These are phyloP conservation scores for Uropetala carovei DNA, from an alignment of 2,888 invertebrate species.

Conservation along the genomic window DNA sequence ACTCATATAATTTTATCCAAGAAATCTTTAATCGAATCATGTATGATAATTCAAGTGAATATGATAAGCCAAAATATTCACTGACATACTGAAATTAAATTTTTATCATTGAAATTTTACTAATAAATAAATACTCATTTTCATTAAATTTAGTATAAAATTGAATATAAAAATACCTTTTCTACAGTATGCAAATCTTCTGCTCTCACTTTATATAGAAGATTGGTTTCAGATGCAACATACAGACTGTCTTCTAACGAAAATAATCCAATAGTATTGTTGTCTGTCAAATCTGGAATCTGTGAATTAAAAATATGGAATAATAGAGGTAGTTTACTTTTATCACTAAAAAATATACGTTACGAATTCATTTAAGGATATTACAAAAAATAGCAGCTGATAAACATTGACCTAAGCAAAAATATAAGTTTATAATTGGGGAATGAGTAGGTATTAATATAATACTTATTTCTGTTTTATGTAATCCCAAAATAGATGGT, in stretches of 20 bases:
- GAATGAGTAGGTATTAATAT: too few species aligned
- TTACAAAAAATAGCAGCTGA: too few species aligned
- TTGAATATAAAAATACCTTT: slow-evolving; percentile 68
- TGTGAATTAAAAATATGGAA: slow-evolving; percentile 67
- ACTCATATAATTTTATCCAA: too few species aligned
- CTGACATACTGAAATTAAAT: too few species aligned
- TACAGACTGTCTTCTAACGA: slow-evolving; percentile 75
- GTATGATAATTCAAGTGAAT: too few species aligned
- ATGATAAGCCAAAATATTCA: too few species aligned
- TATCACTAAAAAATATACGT: neutral
- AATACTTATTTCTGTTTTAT: too few species aligned
- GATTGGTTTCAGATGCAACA: slow-evolving; percentile 75
- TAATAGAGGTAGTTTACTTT: slow-evolving; percentile 6
- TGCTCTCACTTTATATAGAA: slow-evolving; percentile 74
- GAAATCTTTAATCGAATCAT: too few species aligned
- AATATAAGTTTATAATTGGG: too few species aligned
- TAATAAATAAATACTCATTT: neutral
- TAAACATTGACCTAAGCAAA: too few species aligned
- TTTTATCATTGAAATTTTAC: neutral
- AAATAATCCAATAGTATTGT: slow-evolving; percentile 75
- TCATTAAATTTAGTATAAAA: neutral
- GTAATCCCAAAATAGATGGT: too few species aligned
- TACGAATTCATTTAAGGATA: too few species aligned
- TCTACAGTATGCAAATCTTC: slow-evolving; percentile 74
- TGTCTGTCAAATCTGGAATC: slow-evolving; percentile 75